Evolutionary conservation across 30 jellyfish, hydroid and myxozoan genomes (phyloP).

Genomic region (Nemopilema nomurai): DNA sequence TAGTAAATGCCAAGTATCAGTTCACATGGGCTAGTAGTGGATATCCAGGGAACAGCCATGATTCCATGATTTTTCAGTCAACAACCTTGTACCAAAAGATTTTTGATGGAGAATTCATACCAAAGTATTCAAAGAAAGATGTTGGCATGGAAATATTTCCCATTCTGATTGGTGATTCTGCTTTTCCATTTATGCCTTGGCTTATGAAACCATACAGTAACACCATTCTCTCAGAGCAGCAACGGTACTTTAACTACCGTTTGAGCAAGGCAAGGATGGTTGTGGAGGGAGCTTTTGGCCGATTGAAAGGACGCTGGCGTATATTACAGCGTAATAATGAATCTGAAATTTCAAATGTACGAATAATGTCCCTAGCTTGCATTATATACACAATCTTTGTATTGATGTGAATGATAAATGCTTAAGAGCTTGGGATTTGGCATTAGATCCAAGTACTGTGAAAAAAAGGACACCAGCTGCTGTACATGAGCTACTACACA

Average conservation of each 20-base stretch:
- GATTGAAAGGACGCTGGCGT: conserved; percentile 58
- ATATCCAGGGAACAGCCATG: conserved; percentile 60
- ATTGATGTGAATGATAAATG: conserved; percentile 36
- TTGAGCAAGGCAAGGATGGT: conserved; percentile 65
- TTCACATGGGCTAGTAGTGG: conserved; percentile 49
- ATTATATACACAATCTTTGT: conserved; percentile 64
- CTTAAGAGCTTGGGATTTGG: conserved; percentile 40
- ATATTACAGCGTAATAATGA: conserved; percentile 33
- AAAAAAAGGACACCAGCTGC: conserved; percentile 21
- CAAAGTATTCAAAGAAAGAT: not conserved
- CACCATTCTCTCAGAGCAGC: conserved; percentile 15
- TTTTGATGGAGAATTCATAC: not conserved
- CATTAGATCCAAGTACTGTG: conserved; percentile 22
- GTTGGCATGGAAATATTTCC: conserved; percentile 3
- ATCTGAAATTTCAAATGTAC: conserved; percentile 13
- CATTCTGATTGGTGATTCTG: conserved; percentile 33
- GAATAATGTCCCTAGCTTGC: conserved; percentile 48
- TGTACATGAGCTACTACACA: conserved; percentile 29
- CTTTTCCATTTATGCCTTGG: conserved; percentile 21
- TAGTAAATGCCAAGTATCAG: conserved; percentile 44
- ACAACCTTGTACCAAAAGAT: conserved; percentile 8
- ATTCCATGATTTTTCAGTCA: conserved; percentile 46
- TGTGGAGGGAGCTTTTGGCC: conserved; percentile 47
- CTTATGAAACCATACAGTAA: conserved; percentile 38
- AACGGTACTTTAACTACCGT: conserved; percentile 30